Evolutionary conservation across 2,797 vertebrate genomes (phyloP).

Genomic region (Pseudocheirus occidentalis): DNA sequence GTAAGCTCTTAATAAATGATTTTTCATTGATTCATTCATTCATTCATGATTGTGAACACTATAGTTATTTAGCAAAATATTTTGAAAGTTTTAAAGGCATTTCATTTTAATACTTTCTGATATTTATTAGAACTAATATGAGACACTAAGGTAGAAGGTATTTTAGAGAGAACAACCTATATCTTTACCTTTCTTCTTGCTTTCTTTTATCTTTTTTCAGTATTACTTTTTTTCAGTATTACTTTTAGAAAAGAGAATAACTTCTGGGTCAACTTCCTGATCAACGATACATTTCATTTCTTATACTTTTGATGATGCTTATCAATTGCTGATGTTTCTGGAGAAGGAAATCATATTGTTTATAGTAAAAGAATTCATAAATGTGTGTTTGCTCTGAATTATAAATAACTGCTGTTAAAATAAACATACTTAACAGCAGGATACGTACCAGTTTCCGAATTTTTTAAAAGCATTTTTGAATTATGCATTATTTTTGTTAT

Average conservation of each 20-base stretch:
- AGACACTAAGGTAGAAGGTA: background rate
- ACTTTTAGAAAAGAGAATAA: background rate
- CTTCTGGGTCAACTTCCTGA: background rate
- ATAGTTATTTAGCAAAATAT: background rate
- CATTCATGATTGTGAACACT: background rate
- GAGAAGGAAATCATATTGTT: conserved; percentile 40
- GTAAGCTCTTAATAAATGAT: background rate
- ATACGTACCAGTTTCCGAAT: conserved; percentile 34
- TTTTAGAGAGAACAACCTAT: background rate
- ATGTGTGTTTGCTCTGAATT: conserved; percentile 41
- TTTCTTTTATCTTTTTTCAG: background rate
- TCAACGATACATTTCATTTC: background rate
- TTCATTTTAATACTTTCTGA: background rate
- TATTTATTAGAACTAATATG: background rate
- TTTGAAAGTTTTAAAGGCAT: background rate
- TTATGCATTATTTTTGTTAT: conserved; percentile 44
- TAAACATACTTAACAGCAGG: conserved; percentile 45
- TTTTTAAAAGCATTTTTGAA: conserved; percentile 46
- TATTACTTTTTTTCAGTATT: background rate
- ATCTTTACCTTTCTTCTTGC: background rate
- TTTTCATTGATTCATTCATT: background rate
- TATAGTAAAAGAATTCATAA: background rate
- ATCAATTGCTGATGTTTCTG: background rate
- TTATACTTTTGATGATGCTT: background rate
- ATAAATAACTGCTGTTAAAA: conserved; percentile 67